phyloP scores from a whole-genome alignment of 1,140 invertebrate species.

The Cotesia glomerata region DNA sequence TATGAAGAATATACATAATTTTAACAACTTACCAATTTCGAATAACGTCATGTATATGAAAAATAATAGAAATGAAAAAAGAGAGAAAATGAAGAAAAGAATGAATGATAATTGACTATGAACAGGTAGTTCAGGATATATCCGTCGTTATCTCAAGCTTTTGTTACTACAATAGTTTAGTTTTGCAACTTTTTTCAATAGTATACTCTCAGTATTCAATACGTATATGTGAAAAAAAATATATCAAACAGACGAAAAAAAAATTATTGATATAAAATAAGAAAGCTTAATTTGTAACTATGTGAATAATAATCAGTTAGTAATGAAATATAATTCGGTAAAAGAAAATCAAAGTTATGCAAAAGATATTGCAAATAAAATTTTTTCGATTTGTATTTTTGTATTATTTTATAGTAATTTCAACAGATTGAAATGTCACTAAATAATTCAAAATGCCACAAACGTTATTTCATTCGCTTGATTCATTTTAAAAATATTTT shows the following conservation, averaged over 20 bases:
- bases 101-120: background rate
- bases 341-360: too few species aligned
- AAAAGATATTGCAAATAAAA: too few species aligned
- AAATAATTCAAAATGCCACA: too few species aligned
- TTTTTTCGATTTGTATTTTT: too few species aligned
- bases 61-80: conserved; percentile 8
- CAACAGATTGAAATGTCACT: too few species aligned
- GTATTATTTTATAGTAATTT: too few species aligned
- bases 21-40: conserved; percentile 41
- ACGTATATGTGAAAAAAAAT: background rate
- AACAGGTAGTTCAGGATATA: conserved; percentile 17
- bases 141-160: conserved; percentile 13
- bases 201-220: background rate
- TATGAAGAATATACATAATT: too few species aligned
- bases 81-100: conserved; percentile 14
- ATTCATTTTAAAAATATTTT: too few species aligned
- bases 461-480: too few species aligned
- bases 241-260: background rate
- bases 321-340: too few species aligned
- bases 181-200: conserved; percentile 15
- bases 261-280: background rate
- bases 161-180: background rate
- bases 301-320: background rate
- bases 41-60: conserved; percentile 29
- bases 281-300: background rate